Evolutionary conservation across 2,888 invertebrate species (phyloP), one percentile per base, ranked within the genome.

Genomic region (Eudemis profundana): DNA sequence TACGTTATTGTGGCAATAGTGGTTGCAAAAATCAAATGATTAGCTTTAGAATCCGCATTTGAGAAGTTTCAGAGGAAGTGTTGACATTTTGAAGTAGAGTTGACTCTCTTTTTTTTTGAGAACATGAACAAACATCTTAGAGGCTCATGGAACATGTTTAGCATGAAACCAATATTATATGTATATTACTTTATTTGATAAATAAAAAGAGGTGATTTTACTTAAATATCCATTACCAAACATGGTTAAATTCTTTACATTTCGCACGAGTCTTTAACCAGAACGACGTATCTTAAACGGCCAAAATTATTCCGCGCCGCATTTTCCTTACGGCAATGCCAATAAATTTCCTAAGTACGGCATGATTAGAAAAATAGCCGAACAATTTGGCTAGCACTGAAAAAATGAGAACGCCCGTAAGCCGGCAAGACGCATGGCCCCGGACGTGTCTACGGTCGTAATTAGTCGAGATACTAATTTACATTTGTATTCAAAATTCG

Each of bases 401-500:
- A 85, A 86, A 90, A 90, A 89, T 79, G 81, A 84, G 84, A 85
- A 83, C 78, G 81, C 74, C 82, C 76, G 83, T 91, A 91, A 91
- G 92, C 89, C 90, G 77, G 80, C 80, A 92, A 92, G 91, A 92
- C 86, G 90, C 89, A 92, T 90, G 82, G 89, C 91, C 86, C 84
- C 78, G 84, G 78, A 89, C 89, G 90, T 86, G 89, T 89, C 88
- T 86, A 85, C 84, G 76, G 77, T 81, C 87, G 91, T 92, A 93
- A 93, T 93, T 93, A 93, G 92, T 89, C 85, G 87, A 87, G 90
- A 88, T 90, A 90, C 92, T 92, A 92, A 93, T 93, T 93, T 92
- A 92, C 93, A 92, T 93, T 93, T 92, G 93, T 92, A 93, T 93
- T 93, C 92, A 93, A 92, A 92, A 92, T 93, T 92, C 92, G 90